Conservation (phyloP, 2,888 invertebrate genomes). For the Ferdinandea cuprea region DNA sequence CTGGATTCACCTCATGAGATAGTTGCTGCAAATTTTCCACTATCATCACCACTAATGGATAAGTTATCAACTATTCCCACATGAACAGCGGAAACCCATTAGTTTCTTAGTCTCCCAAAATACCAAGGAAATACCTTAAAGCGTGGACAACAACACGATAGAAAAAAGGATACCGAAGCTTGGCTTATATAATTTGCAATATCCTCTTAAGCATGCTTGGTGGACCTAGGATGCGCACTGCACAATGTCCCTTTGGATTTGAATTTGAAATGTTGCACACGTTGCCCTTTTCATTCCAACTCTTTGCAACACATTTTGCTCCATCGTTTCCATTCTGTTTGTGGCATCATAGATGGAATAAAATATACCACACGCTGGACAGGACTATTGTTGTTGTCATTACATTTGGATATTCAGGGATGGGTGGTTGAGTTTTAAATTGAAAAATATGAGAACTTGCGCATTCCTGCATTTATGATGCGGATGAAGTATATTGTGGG, state of each 20-base stretch:
- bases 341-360: slow-evolving; percentile 22
- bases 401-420: slow-evolving; percentile 13
- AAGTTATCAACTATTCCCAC: slow-evolving; percentile 55
- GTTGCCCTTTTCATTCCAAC: slow-evolving; percentile 11
- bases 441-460: slow-evolving; percentile 55
- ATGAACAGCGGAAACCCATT: slow-evolving; percentile 67
- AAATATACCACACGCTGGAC: slow-evolving; percentile 1
- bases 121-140: slow-evolving; percentile 18
- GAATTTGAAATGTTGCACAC: slow-evolving; percentile 40
- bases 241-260: slow-evolving; percentile 20
- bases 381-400: slow-evolving; percentile 48
- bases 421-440: slow-evolving; percentile 32
- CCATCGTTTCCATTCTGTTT: slow-evolving; percentile 50
- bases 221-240: slow-evolving; percentile 18
- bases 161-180: slow-evolving; percentile 20
- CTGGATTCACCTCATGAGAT: slow-evolving; percentile 18
- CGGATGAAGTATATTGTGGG: neutral
- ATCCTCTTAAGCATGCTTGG: slow-evolving; percentile 51
- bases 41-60: slow-evolving; percentile 61
- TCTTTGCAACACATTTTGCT: slow-evolving; percentile 53
- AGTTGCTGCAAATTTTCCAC: slow-evolving; percentile 37
- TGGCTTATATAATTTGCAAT: slow-evolving; percentile 63
- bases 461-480: neutral
- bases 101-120: slow-evolving; percentile 7
- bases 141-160: neutral